These are phyloP conservation scores for Helarctos malayanus DNA, from an alignment of 2,797 vertebrate species.

Conservation along the genomic window DNA sequence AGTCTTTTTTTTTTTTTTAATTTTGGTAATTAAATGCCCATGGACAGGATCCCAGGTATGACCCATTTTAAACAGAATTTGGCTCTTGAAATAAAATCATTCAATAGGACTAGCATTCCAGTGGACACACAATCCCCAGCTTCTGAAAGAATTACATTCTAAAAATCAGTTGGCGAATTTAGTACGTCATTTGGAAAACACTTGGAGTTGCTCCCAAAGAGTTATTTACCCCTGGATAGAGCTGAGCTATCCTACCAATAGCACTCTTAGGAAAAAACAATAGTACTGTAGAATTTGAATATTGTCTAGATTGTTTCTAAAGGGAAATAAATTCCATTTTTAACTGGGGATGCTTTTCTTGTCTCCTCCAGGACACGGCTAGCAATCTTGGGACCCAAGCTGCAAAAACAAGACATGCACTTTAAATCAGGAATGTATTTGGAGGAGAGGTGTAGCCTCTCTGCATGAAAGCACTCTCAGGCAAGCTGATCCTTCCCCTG, in stretches of 20 bases:
- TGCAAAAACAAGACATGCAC: background rate
- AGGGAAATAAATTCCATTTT: background rate
- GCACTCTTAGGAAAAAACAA: background rate
- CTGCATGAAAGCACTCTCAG: background rate
- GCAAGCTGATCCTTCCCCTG: background rate
- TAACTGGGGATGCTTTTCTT: background rate
- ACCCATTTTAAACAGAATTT: background rate
- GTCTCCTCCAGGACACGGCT: background rate
- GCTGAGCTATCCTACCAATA: background rate
- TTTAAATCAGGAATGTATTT: background rate
- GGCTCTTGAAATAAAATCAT: conserved; percentile 27
- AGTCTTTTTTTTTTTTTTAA: background rate
- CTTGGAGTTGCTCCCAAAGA: background rate
- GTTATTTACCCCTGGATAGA: background rate
- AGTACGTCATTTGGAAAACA: conserved; percentile 33
- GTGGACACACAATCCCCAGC: background rate
- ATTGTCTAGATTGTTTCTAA: background rate
- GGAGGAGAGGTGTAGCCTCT: background rate
- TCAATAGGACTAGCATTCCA: background rate
- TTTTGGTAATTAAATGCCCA: conserved; percentile 11
- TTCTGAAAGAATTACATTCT: conserved; percentile 8
- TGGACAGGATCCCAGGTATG: background rate
- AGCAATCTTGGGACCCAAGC: background rate
- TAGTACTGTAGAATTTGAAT: background rate
- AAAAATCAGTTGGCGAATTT: background rate